These are phyloP conservation scores for Tuta absoluta DNA, from an alignment of 2,888 invertebrate genomes.

Conservation along the genomic window DNA sequence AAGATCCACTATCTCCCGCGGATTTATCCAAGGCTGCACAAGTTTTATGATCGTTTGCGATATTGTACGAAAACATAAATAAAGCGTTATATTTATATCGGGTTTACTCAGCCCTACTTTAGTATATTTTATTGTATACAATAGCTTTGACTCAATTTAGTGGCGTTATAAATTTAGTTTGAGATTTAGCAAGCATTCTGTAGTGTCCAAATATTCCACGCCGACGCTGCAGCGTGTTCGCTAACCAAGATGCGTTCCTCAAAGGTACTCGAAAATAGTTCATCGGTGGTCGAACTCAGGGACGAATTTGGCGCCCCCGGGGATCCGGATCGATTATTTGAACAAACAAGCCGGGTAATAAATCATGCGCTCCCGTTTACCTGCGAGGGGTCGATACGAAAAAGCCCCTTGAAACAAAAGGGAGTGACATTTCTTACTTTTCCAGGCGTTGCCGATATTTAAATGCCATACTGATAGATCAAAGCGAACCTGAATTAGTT, in stretches of 20 bases:
- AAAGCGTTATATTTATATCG: slow-evolving; percentile 10
- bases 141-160: slow-evolving; percentile 47
- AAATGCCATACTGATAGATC: slow-evolving; percentile 31
- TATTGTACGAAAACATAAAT: slow-evolving; percentile 24
- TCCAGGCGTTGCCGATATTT: slow-evolving; percentile 41
- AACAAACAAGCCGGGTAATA: slow-evolving; percentile 76
- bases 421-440: slow-evolving; percentile 68
- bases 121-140: slow-evolving; percentile 30
- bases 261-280: slow-evolving; percentile 43
- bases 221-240: slow-evolving; percentile 59
- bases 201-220: slow-evolving; percentile 69
- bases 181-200: slow-evolving; percentile 62
- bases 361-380: slow-evolving; percentile 77
- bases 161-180: slow-evolving; percentile 60
- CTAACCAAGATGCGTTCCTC: slow-evolving; percentile 61
- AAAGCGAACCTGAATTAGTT: slow-evolving; percentile 30
- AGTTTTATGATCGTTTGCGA: slow-evolving; percentile 16
- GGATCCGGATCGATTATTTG: slow-evolving; percentile 73
- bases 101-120: slow-evolving; percentile 22
- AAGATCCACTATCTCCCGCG: not conserved
- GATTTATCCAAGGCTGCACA: slow-evolving; percentile 13
- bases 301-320: slow-evolving; percentile 43
- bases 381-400: slow-evolving; percentile 73
- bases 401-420: slow-evolving; percentile 70
- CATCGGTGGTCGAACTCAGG: slow-evolving; percentile 41